phyloP scores from a whole-genome alignment of 2,113 vertebrate genomes.

The Malurus elegans region DNA sequence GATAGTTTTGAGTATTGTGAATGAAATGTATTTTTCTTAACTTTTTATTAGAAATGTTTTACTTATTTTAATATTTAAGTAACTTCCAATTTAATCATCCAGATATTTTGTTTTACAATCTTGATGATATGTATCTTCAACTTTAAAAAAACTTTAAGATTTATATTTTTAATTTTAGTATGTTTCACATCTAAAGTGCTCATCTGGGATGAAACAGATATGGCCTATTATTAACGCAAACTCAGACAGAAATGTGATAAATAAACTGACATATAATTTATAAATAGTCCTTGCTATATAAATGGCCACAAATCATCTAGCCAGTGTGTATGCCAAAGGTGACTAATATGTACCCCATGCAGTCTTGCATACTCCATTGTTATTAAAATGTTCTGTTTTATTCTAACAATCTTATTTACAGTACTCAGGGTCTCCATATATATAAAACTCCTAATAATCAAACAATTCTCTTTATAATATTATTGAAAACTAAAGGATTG shows the following conservation, averaged over 20 bases:
- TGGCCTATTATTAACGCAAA: background rate
- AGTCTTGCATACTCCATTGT: background rate
- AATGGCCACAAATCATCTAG: background rate
- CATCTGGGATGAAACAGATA: background rate
- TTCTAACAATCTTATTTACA: constrained; percentile 4
- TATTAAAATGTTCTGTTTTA: constrained; percentile 1
- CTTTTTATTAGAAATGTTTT: background rate
- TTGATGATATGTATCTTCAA: background rate
- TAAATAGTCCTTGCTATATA: background rate
- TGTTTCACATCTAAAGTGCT: background rate
- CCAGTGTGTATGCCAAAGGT: background rate
- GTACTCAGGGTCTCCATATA: background rate
- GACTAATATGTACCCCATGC: background rate
- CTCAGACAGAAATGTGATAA: background rate
- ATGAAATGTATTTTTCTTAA: background rate
- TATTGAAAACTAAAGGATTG: background rate
- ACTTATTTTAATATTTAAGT: background rate
- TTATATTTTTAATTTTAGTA: constrained; percentile 13
- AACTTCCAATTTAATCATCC: background rate
- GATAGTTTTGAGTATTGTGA: background rate
- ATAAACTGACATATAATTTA: background rate
- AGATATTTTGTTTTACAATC: background rate
- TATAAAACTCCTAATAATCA: constrained; percentile 11
- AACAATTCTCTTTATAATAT: background rate
- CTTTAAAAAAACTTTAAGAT: background rate